Percentiles rank a stretch among this genome's conserved stretches.
phyloP scores from a whole-genome alignment of 30 jellyfish, hydroid and myxozoan species.

The Turritopsis dohrnii region DNA sequence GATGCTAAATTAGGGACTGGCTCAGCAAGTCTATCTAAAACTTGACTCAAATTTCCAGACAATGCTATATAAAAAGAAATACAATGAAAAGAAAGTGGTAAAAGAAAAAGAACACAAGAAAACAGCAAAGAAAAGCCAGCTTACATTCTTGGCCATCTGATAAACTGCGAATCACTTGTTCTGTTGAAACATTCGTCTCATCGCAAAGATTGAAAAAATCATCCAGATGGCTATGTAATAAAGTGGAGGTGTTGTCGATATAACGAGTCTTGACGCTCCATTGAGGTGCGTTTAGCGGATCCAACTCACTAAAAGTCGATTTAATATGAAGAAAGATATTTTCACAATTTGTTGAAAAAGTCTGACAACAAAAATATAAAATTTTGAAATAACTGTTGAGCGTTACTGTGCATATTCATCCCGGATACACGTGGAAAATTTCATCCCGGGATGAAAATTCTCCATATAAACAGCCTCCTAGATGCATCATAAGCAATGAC shows the following conservation, averaged over 20 bases:
- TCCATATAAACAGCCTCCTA: too few species aligned
- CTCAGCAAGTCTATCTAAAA: slow-evolving; percentile 66
- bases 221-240: slow-evolving; percentile 48
- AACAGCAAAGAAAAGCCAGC: neutral
- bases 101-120: neutral
- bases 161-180: slow-evolving; percentile 79
- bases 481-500: too few species aligned
- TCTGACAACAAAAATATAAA: too few species aligned
- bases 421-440: too few species aligned
- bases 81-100: neutral
- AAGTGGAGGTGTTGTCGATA: slow-evolving; percentile 53
- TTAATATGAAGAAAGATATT: too few species aligned
- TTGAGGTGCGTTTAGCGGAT: slow-evolving; percentile 83
- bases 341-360: too few species aligned
- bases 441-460: too few species aligned
- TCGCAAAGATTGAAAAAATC: slow-evolving; percentile 60
- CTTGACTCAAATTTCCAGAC: slow-evolving; percentile 72
- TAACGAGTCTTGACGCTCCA: slow-evolving; percentile 85
- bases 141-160: slow-evolving; percentile 41
- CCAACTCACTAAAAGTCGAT: slow-evolving; percentile 60
- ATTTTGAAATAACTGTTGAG: too few species aligned
- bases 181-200: slow-evolving; percentile 43
- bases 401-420: too few species aligned
- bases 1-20: slow-evolving; percentile 46
- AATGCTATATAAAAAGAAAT: slow-evolving; percentile 1